Evolutionary conservation across 2,113 vertebrate species (phyloP).

Genomic region (Camelus dromedarius): DNA sequence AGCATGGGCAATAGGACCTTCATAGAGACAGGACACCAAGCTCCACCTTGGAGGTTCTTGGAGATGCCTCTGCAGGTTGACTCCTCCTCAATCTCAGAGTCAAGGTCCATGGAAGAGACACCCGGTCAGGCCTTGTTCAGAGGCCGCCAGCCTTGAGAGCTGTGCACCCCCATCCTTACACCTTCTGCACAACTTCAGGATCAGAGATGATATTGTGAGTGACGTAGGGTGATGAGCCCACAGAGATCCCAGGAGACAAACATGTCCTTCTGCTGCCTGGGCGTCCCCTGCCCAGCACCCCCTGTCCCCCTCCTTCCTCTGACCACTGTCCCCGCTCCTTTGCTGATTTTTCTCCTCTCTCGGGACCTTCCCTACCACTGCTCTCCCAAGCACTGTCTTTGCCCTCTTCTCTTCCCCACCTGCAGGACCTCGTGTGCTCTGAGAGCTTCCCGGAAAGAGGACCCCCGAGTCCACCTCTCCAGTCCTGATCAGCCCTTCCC

Average conservation of each 20-base stretch:
- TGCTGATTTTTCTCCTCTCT: not conserved
- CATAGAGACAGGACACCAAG: not conserved
- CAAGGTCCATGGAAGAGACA: not conserved
- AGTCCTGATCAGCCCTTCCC: not conserved
- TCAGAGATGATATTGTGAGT: not conserved
- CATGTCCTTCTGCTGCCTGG: not conserved
- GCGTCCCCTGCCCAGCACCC: not conserved
- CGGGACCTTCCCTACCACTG: accelerated
- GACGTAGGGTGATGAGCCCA: not conserved
- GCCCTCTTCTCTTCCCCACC: not conserved
- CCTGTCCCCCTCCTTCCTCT: not conserved
- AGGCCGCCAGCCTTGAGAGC: not conserved
- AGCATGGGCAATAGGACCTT: not conserved
- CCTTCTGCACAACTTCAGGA: not conserved
- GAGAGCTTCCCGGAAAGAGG: not conserved
- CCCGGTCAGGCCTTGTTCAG: not conserved
- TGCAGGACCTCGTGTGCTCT: not conserved
- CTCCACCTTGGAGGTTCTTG: not conserved
- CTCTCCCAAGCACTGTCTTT: not conserved
- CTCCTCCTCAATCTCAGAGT: not conserved
- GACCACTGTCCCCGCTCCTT: not conserved
- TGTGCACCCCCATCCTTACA: not conserved
- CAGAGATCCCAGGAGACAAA: not conserved
- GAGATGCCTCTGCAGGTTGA: not conserved
- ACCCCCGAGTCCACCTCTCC: not conserved